Percentiles rank a stretch among this genome's conserved stretches.
These are phyloP conservation scores for Notothenia rossii DNA, from an alignment of 2,113 vertebrate species.

Conservation along the genomic window DNA sequence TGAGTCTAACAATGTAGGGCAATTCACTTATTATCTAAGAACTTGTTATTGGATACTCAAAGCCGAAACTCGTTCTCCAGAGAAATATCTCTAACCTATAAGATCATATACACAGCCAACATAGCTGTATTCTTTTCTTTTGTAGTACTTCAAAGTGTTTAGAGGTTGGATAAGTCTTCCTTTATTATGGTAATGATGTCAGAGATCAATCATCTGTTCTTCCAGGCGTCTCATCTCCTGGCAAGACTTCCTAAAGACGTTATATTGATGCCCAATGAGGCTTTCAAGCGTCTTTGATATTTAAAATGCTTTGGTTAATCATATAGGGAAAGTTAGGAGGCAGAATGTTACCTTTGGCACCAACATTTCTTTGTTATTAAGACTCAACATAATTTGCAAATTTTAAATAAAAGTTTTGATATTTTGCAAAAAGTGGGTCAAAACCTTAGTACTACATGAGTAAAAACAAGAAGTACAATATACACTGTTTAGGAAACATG, in stretches of 20 bases:
- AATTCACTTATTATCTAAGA: constrained; percentile 23
- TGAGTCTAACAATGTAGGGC: constrained; percentile 15
- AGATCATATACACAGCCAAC: neutral
- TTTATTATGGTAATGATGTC: constrained; percentile 4
- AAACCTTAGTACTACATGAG: too few species aligned
- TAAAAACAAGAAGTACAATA: too few species aligned
- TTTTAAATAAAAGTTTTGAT: too few species aligned
- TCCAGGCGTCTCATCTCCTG: neutral
- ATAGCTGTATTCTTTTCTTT: neutral
- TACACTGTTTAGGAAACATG: too few species aligned
- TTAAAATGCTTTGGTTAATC: constrained; percentile 11
- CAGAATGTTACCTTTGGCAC: neutral
- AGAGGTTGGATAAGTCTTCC: neutral
- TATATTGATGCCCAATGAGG: neutral
- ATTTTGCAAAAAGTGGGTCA: too few species aligned
- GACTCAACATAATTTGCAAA: too few species aligned
- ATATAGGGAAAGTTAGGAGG: neutral
- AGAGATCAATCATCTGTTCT: constrained; percentile 18
- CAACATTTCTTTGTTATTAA: too few species aligned
- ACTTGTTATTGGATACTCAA: constrained; percentile 6
- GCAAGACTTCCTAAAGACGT: neutral
- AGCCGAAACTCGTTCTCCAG: neutral
- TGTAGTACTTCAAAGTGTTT: neutral
- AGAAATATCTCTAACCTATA: constrained; percentile 4
- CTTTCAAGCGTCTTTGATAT: neutral